Conservation (phyloP, 2,113 vertebrate genomes). For the Psittacara wagleri region DNA sequence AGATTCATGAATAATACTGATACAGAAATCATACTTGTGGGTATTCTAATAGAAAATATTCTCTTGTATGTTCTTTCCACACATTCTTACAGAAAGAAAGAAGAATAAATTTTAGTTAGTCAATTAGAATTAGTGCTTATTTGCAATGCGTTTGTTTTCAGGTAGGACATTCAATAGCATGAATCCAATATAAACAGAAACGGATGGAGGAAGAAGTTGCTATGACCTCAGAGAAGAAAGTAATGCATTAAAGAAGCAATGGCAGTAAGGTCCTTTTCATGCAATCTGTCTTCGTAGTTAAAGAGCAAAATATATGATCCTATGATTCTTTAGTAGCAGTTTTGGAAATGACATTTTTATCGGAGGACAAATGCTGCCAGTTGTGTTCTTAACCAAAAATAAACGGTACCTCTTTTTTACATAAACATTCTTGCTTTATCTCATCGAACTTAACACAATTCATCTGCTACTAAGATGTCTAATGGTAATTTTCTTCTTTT, state of each 20-base stretch:
- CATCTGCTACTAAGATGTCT: not conserved
- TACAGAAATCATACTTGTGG: not conserved
- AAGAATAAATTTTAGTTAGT: not conserved
- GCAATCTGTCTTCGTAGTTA: not conserved
- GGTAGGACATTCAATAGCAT: not conserved
- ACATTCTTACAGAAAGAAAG: not conserved
- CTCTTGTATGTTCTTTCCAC: not conserved
- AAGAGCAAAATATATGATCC: not conserved
- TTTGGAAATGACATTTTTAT: not conserved
- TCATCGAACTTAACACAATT: not conserved
- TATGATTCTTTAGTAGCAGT: not conserved
- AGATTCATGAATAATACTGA: not conserved
- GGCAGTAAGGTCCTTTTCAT: not conserved
- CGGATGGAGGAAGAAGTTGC: not conserved
- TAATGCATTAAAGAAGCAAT: not conserved
- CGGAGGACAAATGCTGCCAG: not conserved
- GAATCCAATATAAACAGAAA: not conserved
- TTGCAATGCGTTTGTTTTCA: not conserved
- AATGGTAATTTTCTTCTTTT: not conserved
- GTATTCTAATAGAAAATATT: not conserved
- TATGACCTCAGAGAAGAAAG: not conserved
- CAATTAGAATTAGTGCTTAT: not conserved
- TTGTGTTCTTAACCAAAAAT: not conserved
- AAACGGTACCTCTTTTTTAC: not conserved
- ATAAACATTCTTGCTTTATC: not conserved